Percentiles rank a stretch among this genome's conserved stretches.
phyloP scores from a whole-genome alignment of 2,888 invertebrate species.

The Bruchidius siliquastri region DNA sequence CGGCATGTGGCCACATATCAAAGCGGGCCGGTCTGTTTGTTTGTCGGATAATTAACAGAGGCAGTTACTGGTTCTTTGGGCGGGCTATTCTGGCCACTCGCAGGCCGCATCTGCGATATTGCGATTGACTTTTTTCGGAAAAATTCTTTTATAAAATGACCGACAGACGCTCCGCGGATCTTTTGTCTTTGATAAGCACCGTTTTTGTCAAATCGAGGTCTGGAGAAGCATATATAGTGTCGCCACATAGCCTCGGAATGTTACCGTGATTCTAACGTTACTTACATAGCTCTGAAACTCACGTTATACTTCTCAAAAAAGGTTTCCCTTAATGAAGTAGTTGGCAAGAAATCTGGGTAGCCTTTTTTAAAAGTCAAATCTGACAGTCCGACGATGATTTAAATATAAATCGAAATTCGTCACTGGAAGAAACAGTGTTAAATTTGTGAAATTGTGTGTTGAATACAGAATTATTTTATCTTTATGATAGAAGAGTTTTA shows the following conservation, averaged over 20 bases:
- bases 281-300: too few relatives aligned
- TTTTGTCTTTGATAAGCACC: background rate
- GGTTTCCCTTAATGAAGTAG: too few relatives aligned
- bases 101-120: background rate
- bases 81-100: slow-evolving; percentile 7
- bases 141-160: background rate
- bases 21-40: slow-evolving; percentile 33
- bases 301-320: too few relatives aligned
- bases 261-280: background rate
- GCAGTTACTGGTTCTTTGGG: slow-evolving; percentile 28
- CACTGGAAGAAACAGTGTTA: too few relatives aligned
- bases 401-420: too few relatives aligned
- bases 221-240: background rate
- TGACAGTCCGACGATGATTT: too few relatives aligned
- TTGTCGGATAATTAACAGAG: slow-evolving; percentile 36
- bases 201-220: background rate
- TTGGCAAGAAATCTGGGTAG: too few relatives aligned
- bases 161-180: background rate
- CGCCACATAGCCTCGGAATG: background rate
- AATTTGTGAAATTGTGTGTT: too few relatives aligned
- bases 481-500: too few relatives aligned
- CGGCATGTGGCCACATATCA: slow-evolving; percentile 20
- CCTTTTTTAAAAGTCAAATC: too few relatives aligned
- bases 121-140: background rate
- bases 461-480: too few relatives aligned